Evolutionary conservation across 2,113 vertebrate species (phyloP), one percentile per base, ranked within the genome.

Genomic region (Penelope pileata): DNA sequence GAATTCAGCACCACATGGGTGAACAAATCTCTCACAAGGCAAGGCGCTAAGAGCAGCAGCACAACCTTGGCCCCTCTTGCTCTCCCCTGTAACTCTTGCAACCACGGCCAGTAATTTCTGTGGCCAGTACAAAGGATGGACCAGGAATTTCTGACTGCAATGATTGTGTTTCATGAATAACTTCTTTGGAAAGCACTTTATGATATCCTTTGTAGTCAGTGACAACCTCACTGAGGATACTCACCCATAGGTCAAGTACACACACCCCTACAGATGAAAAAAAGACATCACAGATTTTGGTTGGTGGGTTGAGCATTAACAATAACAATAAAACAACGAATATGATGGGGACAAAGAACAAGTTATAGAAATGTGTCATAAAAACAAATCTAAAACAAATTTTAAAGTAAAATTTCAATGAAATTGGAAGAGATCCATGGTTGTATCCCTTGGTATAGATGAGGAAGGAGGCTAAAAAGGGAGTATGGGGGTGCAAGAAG

Each of bases 61-160:
- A 15, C 7, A n/a, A 23, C 32, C 1, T 1, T 30, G 59, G 16
- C 9, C 23, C 10, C 38, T 81, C 30, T 53, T 47, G 34, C 7
- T 27, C 43, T 88, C 22, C 47, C 42, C n/a, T n/a, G n/a, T n/a
- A n/a, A 76, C 9, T 72, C 27, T 60, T 16, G 1, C 9, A 84
- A 16, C 30, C 73, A 19, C 50, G 34, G 30, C 54, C 72, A 23
- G 6, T 17, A 32, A 67, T 45, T 77, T 67, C 72, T 32, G 7
- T 43, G 45, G 47, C 22, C 22, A 40, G 36, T 8, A 53, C 36
- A 64, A 40, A 36, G 23, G 24, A 79, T 82, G 27, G n/a, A 76
- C 19, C 26, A 67, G 47, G 23, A 67, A 83, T 40, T 90, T 78
- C 68, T 3, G 2, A 0, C 32, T 67, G 13, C 0, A 0, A 9